Percentiles rank a stretch among this genome's conserved stretches.
Conservation (phyloP, 1,140 invertebrate genomes). For the Drosophila obscura region DNA sequence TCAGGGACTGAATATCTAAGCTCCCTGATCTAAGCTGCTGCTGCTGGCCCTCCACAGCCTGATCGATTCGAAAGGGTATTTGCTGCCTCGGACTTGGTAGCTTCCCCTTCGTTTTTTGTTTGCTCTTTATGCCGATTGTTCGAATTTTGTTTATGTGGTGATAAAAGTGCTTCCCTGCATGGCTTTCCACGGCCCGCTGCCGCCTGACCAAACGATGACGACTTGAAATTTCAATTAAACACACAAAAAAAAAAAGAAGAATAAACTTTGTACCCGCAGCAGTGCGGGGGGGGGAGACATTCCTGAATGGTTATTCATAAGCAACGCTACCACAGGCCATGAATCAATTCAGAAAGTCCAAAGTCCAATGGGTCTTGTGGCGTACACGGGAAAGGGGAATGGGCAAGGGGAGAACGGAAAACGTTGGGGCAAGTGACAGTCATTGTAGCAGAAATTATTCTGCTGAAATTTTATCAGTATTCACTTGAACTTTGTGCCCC, state of each 20-base stretch:
- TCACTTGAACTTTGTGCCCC: slow-evolving; percentile 32
- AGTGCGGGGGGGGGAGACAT: slow-evolving; percentile 24
- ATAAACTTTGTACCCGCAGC: slow-evolving; percentile 21
- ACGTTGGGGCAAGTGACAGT: slow-evolving; percentile 45
- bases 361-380: slow-evolving; percentile 29
- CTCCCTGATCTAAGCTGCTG: too few species aligned
- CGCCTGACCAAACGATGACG: slow-evolving; percentile 28
- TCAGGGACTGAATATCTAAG: too few species aligned
- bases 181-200: background rate
- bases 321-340: slow-evolving; percentile 50
- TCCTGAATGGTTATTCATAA: slow-evolving; percentile 75
- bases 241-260: slow-evolving; percentile 5
- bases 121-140: slow-evolving; percentile 18
- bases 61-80: too few species aligned
- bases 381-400: background rate
- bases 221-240: slow-evolving; percentile 77
- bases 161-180: slow-evolving; percentile 43
- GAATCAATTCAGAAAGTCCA: slow-evolving; percentile 67
- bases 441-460: slow-evolving; percentile 60
- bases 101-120: slow-evolving; percentile 2
- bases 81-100: background rate
- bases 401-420: background rate
- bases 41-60: too few species aligned
- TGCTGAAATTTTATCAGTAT: slow-evolving; percentile 54
- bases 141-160: slow-evolving; percentile 50